Evolutionary conservation across 2,113 vertebrate genomes (phyloP).

Genomic region (Leptosomus discolor): DNA sequence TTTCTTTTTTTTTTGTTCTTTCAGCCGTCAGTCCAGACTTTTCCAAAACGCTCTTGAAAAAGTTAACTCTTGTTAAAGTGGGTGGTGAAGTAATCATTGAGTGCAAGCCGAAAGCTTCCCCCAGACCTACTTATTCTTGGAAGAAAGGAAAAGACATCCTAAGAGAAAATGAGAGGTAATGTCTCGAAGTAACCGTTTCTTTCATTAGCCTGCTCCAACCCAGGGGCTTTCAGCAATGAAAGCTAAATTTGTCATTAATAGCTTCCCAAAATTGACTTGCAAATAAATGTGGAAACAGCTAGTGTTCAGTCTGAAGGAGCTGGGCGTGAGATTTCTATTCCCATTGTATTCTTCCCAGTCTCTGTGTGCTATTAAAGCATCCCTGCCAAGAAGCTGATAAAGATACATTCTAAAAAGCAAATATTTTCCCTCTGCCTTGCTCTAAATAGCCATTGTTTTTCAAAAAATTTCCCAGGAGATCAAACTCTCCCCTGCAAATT

Average conservation of each 20-base stretch:
- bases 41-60: conserved; percentile 85
- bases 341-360: background rate
- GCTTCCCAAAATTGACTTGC: conserved; percentile 30
- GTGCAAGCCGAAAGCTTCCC: conserved; percentile 95
- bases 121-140: conserved; percentile 90
- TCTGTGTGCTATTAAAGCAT: background rate
- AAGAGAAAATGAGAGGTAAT: conserved; percentile 87
- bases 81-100: conserved; percentile 91
- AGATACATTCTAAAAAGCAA: background rate
- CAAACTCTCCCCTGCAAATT: background rate
- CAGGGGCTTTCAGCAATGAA: background rate
- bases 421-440: background rate
- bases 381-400: background rate
- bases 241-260: conserved; percentile 39
- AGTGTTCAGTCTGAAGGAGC: background rate
- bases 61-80: conserved; percentile 87
- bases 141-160: conserved; percentile 87
- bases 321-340: background rate
- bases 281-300: conserved; percentile 17
- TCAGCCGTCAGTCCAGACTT: conserved; percentile 94
- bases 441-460: background rate
- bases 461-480: background rate
- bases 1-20: background rate
- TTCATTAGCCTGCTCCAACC: conserved; percentile 29
- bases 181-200: background rate